Percentiles rank a stretch among this genome's conserved stretches.
phyloP scores from a whole-genome alignment of 2,797 vertebrate genomes.

The Sebastes taczanowskii region DNA sequence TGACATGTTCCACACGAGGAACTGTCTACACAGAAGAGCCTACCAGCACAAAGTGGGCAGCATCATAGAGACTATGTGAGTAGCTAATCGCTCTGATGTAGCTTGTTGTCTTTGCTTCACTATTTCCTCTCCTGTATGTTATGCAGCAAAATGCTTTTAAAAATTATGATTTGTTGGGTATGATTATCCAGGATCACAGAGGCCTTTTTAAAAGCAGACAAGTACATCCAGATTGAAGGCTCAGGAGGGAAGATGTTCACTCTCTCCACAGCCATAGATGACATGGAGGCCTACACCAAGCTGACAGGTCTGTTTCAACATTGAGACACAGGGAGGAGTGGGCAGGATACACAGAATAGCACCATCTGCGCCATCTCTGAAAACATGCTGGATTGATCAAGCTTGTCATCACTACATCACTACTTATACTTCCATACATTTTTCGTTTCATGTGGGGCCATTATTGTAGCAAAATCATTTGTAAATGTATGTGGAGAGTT shows the following conservation, averaged over 20 bases:
- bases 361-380: not conserved
- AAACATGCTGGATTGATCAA: no score
- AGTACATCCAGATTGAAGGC: slow-evolving; percentile 83
- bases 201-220: slow-evolving; percentile 92
- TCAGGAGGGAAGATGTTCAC: slow-evolving; percentile 75
- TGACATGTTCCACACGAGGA: slow-evolving; percentile 95
- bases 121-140: not conserved
- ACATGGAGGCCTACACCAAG: slow-evolving; percentile 96
- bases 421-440: no score
- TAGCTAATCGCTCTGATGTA: not conserved
- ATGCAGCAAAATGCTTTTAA: not conserved
- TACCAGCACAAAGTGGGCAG: slow-evolving; percentile 95
- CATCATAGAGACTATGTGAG: slow-evolving; percentile 95
- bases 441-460: no score
- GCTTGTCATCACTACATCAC: no score
- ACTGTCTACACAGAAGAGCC: slow-evolving; percentile 91
- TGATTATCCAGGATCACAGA: slow-evolving; percentile 89
- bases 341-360: not conserved
- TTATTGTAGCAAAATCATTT: no score
- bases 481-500: no score
- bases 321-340: not conserved
- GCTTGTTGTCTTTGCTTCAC: not conserved
- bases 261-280: slow-evolving; percentile 90
- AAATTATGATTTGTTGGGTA: not conserved
- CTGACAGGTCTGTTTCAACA: slow-evolving; percentile 87